Conservation (phyloP, 2,888 invertebrate genomes). For the Tipula confusa region DNA sequence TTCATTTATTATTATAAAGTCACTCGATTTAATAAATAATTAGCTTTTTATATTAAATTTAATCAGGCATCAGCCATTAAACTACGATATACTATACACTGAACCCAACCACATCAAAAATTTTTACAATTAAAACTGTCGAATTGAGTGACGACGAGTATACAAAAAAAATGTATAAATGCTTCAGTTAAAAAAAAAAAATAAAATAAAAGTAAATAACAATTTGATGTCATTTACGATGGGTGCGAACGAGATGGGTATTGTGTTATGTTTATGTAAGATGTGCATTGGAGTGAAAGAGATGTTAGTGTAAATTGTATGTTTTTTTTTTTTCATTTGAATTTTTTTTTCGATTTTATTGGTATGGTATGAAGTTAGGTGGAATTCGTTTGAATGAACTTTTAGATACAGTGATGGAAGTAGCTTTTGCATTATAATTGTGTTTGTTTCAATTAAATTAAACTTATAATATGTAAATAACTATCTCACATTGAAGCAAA, state of each 20-base stretch:
- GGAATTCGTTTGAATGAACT: neutral
- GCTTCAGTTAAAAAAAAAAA: neutral
- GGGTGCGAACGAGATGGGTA: neutral
- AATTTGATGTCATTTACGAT: neutral
- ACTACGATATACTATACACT: neutral
- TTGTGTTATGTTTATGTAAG: neutral
- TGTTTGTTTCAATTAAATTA: neutral
- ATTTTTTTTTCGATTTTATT: neutral
- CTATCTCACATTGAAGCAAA: no score
- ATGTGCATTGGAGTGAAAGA: neutral
- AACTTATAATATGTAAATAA: no score
- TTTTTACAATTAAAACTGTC: constrained; percentile 14
- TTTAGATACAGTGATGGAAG: neutral
- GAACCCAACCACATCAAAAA: constrained; percentile 12
- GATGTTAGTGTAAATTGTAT: neutral
- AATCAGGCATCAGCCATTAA: neutral
- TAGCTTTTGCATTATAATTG: neutral
- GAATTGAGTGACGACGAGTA: constrained; percentile 15
- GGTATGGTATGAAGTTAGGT: neutral
- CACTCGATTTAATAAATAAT: neutral
- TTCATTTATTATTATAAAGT: constrained; percentile 3
- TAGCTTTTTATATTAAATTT: neutral
- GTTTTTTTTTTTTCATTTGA: neutral
- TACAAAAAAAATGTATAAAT: constrained; percentile 6
- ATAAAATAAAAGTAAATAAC: neutral